Conservation (phyloP, 2,888 invertebrate species). For the Eupithecia subumbrata region DNA sequence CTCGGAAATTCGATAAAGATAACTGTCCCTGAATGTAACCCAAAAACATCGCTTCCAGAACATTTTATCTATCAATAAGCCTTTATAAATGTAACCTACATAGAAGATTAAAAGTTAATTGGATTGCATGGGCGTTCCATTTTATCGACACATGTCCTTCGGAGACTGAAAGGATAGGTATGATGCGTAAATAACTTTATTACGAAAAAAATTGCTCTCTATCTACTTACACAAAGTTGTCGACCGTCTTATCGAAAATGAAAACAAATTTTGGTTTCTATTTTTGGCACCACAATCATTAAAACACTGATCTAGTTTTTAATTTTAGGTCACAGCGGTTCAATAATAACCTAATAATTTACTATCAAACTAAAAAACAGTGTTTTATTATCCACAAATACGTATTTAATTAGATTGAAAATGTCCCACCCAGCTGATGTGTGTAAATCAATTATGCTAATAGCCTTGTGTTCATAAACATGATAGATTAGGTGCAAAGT, state of each 20-base stretch:
- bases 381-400: neutral
- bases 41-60: slow-evolving; percentile 11
- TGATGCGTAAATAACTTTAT: no score
- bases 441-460: neutral
- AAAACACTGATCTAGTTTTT: no score
- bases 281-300: no score
- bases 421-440: neutral
- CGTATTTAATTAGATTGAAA: neutral
- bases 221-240: no score
- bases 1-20: no score
- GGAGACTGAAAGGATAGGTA: no score
- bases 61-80: slow-evolving; percentile 34
- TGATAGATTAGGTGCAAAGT: neutral
- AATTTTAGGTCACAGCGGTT: no score
- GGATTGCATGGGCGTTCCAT: slow-evolving; percentile 38
- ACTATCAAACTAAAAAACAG: neutral
- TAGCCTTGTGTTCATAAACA: neutral
- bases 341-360: no score
- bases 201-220: no score
- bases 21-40: neutral
- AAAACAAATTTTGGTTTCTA: no score
- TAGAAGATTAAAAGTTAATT: slow-evolving; percentile 48
- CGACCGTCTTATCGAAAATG: no score
- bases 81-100: slow-evolving; percentile 35
- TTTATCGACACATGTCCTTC: slow-evolving; percentile 32